Evolutionary conservation across 1,140 invertebrate genomes (phyloP).

Genomic region (Camponotus pennsylvanicus): DNA sequence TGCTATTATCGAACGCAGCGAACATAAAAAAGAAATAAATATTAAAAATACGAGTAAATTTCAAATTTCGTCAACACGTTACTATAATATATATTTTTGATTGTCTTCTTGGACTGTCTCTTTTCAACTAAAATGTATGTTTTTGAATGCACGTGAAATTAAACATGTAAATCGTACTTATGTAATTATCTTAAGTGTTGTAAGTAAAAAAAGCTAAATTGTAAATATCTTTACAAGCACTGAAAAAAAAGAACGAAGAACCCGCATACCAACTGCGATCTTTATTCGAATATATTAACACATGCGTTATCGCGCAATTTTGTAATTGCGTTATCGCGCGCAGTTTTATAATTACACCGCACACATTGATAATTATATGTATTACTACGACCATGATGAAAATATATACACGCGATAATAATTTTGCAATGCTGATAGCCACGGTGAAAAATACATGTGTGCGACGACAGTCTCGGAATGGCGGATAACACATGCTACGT

Average conservation of each 20-base stretch:
- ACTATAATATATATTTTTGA: neutral
- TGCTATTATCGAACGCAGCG: neutral
- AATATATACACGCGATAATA: conserved; percentile 42
- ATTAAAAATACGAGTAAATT: neutral
- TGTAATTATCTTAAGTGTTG: neutral
- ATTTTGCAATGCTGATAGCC: conserved; percentile 31
- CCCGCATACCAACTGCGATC: neutral
- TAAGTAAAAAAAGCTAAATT: neutral
- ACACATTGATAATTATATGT: conserved; percentile 14
- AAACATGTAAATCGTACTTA: neutral
- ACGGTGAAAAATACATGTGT: neutral
- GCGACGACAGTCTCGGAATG: neutral
- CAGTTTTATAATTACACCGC: conserved; percentile 34
- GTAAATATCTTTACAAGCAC: conserved; percentile 1
- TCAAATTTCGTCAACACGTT: neutral
- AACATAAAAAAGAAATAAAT: too few species aligned
- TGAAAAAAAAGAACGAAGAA: conserved; percentile 16
- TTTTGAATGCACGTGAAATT: neutral
- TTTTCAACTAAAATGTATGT: neutral
- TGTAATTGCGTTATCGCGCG: conserved; percentile 10
- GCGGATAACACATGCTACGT: conserved; percentile 4
- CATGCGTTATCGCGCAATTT: conserved; percentile 49
- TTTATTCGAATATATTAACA: conserved; percentile 49
- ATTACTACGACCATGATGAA: neutral
- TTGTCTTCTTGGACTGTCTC: neutral